Base-by-base conservation (phyloP, 2,797 vertebrate species). In the Lepus oiostolus region DNA sequence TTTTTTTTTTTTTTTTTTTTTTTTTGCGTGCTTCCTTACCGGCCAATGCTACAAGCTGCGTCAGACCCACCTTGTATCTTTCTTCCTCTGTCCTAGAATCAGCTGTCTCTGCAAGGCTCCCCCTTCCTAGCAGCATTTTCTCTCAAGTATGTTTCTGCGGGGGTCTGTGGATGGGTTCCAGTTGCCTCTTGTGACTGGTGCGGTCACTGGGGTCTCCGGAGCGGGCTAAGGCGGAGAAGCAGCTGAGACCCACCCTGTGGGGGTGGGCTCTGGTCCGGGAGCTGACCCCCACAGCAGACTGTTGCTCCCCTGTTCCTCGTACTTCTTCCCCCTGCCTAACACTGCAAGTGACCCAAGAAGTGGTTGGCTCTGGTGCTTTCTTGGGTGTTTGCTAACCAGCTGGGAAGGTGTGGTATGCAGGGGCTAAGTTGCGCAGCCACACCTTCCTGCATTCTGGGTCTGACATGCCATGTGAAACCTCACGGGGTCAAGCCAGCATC, bases 1-100 rank as follows among this genome's bases (percentile, higher is more conserved):
- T 65, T 75, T 42, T 42, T 42, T 21, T 10, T 72, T 84, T 81
- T 28, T 58, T 32, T 67, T 79, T 90, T 65, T 75, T 3, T 24
- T 54, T 90, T 72, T 50, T 52, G 60, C 74, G 52, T 58, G 70
- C 79, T 76, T 93, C 54, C 52, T 91, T 63, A 62, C 85, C 82
- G 82, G 77, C 65, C 1, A 19, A 65, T 50, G 26, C 60, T 50
- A 1, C 13, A 42, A 32, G 74, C 32, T 80, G 32, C 83, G 75
- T 6, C 84, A 85, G 68, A 52, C 68, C 80, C 17, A 38, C 47
- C 22, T 52, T 50, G 38, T 86, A 0, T 58, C 28, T 82, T 77
- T 96, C 42, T 38, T 71, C 22, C 42, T 52, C 4, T 10, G 75
- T 26, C 52, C 65, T 82, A 26, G 65, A 62, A 54, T 63, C 24